phyloP scores from a whole-genome alignment of 1,140 invertebrate species.

The Stenopsyche tienmushanensis region DNA sequence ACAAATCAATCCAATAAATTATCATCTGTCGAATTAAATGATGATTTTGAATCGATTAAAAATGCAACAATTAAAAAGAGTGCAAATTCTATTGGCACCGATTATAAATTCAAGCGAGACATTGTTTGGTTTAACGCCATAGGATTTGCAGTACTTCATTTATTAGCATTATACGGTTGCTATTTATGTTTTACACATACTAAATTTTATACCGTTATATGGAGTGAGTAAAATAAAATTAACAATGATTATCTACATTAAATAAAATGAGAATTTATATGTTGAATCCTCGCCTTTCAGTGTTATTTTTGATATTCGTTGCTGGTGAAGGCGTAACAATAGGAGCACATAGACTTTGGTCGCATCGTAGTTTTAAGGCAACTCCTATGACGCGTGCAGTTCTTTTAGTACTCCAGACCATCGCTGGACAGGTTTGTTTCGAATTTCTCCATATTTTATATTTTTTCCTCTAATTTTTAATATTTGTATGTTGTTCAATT shows the following conservation, averaged over 20 bases:
- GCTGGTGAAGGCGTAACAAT: conserved; percentile 47
- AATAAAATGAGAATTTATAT: neutral
- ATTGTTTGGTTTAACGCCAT: conserved; percentile 58
- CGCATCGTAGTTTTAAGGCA: conserved; percentile 52
- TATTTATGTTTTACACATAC: conserved; percentile 42
- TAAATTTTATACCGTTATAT: conserved; percentile 44
- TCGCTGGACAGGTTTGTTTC: conserved; percentile 52
- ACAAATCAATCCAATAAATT: too few species aligned
- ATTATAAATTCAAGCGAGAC: conserved; percentile 54
- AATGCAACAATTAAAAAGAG: neutral
- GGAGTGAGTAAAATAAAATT: conserved; percentile 42
- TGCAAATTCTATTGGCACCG: conserved; percentile 48
- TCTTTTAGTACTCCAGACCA: conserved; percentile 48
- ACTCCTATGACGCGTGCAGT: conserved; percentile 42
- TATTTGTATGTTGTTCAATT: neutral
- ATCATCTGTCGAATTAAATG: too few species aligned
- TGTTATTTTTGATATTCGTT: conserved; percentile 38
- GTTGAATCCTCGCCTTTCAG: conserved; percentile 38
- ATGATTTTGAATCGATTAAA: too few species aligned
- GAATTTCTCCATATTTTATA: neutral
- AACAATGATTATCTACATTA: neutral
- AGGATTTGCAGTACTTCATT: conserved; percentile 54
- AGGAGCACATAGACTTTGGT: conserved; percentile 52
- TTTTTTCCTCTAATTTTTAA: neutral
- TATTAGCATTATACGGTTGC: conserved; percentile 50